Evolutionary conservation across 2,888 invertebrate species (phyloP), one percentile per base, ranked within the genome.

Genomic region (Polydrusus tereticollis): DNA sequence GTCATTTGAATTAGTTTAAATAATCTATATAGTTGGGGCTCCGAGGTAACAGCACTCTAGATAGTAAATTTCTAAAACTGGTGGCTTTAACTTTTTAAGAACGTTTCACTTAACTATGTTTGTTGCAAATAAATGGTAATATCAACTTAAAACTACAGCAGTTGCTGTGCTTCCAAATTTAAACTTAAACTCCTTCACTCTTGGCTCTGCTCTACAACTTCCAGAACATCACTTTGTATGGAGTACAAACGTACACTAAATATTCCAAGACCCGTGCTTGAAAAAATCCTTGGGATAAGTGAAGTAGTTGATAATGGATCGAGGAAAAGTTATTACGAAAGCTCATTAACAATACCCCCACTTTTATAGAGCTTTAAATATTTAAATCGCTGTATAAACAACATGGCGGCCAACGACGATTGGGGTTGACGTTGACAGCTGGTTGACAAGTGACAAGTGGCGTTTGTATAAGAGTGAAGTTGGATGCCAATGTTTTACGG

Each of bases 301-400:
- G 69, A 69, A 62, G 47, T 62, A 60, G 20, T 26, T 69, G 60
- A 62, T 62, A 62, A 69, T 26, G 33, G 8, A 23, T 62, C 45
- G 33, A 47, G 55, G 67, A 58, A 67, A 70, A 58, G 23, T 45
- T 66, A 58, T 67, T 67, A 67, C 45, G 55, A 63, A 64, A 59
- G 50, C 58, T 72, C 66, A 72, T 68, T 63, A 68, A 47, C 63
- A 50, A 59, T 58, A 63, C 62, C 60, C 59, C 55, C 60, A 58
- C 72, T n/a, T 57, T 55, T 36, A n/a, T 8, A 43, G 62, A 47
- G 64, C 70, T 70, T 70, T 73, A 66, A 66, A 69, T 69, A 63
- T 72, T 72, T 72, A 72, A 72, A 72, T 72, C n/a, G 55, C 26
- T 59, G 36, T 36, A 66, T 73, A 73, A 73, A 73, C 69, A 73